phyloP scores from a whole-genome alignment of 2,113 vertebrate genomes.

The Coptodon rendalli region DNA sequence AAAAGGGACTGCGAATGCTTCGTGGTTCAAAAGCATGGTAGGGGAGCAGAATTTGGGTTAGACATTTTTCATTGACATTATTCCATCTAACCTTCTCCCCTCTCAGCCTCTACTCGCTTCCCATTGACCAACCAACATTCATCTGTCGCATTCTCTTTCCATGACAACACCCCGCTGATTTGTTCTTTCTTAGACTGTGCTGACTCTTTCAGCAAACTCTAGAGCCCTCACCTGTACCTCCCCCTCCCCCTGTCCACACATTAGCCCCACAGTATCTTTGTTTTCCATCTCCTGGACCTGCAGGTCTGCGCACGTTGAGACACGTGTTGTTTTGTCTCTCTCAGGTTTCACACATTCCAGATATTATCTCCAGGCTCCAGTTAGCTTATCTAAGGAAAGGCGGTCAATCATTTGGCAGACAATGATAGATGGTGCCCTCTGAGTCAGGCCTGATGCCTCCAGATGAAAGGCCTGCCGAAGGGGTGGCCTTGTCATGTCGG shows the following conservation, averaged over 20 bases:
- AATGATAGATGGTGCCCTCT: slow-evolving; percentile 31
- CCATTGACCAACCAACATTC: background rate
- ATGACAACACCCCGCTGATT: slow-evolving; percentile 13
- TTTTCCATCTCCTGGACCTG: background rate
- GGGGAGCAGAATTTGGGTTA: background rate
- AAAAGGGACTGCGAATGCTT: background rate
- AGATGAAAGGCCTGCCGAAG: slow-evolving; percentile 8
- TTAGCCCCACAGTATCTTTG: background rate
- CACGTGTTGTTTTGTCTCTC: slow-evolving; percentile 61
- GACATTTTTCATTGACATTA: slow-evolving; percentile 8
- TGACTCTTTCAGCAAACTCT: background rate
- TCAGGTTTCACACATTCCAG: slow-evolving; percentile 64
- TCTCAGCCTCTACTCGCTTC: background rate
- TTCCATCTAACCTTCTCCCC: background rate
- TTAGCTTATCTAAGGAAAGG: slow-evolving; percentile 42
- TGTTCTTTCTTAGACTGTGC: slow-evolving; percentile 6
- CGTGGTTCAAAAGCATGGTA: background rate
- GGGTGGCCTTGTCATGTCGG: background rate
- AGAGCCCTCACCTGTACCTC: background rate
- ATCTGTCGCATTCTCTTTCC: background rate
- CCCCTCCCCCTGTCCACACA: background rate
- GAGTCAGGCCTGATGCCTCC: slow-evolving; percentile 10
- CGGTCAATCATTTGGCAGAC: slow-evolving; percentile 38
- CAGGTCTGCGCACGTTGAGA: slow-evolving; percentile 39
- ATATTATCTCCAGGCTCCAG: slow-evolving; percentile 48